phyloP scores from a whole-genome alignment of 2,113 vertebrate species.

The Neodontobutis hainanensis region DNA sequence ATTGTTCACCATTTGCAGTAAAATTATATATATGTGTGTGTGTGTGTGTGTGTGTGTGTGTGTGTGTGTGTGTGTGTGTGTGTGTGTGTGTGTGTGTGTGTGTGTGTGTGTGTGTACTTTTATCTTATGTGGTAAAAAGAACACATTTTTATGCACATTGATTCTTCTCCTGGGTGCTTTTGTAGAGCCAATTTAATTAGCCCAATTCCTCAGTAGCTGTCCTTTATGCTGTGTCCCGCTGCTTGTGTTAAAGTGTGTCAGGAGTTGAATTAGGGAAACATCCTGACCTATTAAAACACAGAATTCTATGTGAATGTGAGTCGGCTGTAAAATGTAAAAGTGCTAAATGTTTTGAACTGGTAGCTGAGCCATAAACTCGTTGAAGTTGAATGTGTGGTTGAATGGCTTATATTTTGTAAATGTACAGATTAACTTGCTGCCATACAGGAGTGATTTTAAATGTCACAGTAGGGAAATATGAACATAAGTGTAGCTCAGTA shows the following conservation, averaged over 20 bases:
- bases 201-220: slow-evolving; percentile 70
- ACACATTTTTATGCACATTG: slow-evolving; percentile 21
- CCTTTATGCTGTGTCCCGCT: slow-evolving; percentile 63
- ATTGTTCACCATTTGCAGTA: background rate
- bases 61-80: too few relatives aligned
- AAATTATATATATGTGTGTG: too few relatives aligned
- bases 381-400: background rate
- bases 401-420: slow-evolving; percentile 9
- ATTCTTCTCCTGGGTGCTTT: slow-evolving; percentile 71
- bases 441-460: slow-evolving; percentile 29
- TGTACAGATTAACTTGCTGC: slow-evolving; percentile 21
- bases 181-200: slow-evolving; percentile 73
- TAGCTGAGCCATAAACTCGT: background rate
- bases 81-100: too few relatives aligned
- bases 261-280: slow-evolving; percentile 63
- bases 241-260: slow-evolving; percentile 75
- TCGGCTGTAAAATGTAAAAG: background rate
- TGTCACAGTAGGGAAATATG: slow-evolving; percentile 33
- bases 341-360: background rate
- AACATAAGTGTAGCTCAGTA: slow-evolving; percentile 59
- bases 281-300: slow-evolving; percentile 70
- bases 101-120: background rate
- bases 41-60: too few relatives aligned
- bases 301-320: slow-evolving; percentile 25
- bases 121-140: background rate